phyloP scores from a whole-genome alignment of 2,113 vertebrate species.

The Peromyscus polionotus region DNA sequence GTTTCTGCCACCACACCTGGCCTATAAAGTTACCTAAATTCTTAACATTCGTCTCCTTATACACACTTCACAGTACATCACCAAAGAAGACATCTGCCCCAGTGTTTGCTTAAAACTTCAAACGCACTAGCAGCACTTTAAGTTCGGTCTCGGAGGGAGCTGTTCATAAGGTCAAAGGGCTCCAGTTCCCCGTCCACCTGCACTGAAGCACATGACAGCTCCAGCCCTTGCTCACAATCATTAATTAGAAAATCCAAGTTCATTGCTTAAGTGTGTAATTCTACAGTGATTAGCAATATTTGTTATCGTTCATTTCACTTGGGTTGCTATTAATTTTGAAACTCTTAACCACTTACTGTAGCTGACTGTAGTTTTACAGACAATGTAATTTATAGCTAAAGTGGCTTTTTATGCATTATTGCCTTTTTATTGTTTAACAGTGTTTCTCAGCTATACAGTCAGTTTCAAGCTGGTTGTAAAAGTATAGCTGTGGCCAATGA shows the following conservation, averaged over 20 bases:
- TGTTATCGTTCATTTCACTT: slow-evolving; percentile 64
- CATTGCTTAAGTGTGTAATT: slow-evolving; percentile 71
- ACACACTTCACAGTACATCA: slow-evolving; percentile 69
- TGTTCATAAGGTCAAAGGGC: slow-evolving; percentile 86
- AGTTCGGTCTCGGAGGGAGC: slow-evolving; percentile 82
- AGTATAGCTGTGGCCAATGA: slow-evolving; percentile 91
- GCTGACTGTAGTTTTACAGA: slow-evolving; percentile 83
- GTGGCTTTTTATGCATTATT: slow-evolving; percentile 86
- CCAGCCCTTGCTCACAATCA: slow-evolving; percentile 75
- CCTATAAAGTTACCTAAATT: slow-evolving; percentile 38
- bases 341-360: slow-evolving; percentile 60
- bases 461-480: slow-evolving; percentile 80
- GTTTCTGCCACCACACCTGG: background rate
- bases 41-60: slow-evolving; percentile 46
- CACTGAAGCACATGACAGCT: slow-evolving; percentile 85
- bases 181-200: slow-evolving; percentile 84
- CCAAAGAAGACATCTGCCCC: slow-evolving; percentile 86
- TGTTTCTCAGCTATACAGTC: slow-evolving; percentile 83
- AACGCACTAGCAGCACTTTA: slow-evolving; percentile 92
- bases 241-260: slow-evolving; percentile 65
- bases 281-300: slow-evolving; percentile 73
- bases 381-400: slow-evolving; percentile 86
- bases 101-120: slow-evolving; percentile 85
- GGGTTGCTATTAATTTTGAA: slow-evolving; percentile 67
- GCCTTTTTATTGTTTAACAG: slow-evolving; percentile 85